Percentiles rank a stretch among this genome's conserved stretches.
Conservation (phyloP, 2,888 invertebrate species). For the Caenorhabditis imperialis region DNA sequence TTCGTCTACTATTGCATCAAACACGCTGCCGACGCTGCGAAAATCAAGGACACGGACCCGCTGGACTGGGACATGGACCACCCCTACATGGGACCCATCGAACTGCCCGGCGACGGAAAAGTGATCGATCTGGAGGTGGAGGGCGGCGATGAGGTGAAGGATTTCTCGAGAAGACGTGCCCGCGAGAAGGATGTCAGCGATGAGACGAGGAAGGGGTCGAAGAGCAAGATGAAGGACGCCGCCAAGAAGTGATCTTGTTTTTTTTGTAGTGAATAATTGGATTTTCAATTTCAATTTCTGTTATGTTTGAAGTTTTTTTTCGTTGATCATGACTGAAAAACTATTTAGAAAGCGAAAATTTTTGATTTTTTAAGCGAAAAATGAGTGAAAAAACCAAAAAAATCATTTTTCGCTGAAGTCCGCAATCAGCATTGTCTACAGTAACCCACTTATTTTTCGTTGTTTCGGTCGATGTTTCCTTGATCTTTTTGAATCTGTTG, state of each 20-base stretch:
- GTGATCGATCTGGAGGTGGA: constrained; percentile 53
- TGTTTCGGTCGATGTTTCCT: too few relatives aligned
- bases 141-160: constrained; percentile 26
- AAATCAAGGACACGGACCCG: constrained; percentile 61
- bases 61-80: constrained; percentile 66
- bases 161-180: constrained; percentile 37
- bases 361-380: too few relatives aligned
- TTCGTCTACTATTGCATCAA: constrained; percentile 64
- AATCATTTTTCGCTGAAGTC: too few relatives aligned
- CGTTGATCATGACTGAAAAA: too few relatives aligned
- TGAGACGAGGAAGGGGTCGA: constrained; percentile 24
- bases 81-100: constrained; percentile 60
- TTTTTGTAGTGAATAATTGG: too few relatives aligned
- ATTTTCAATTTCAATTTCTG: too few relatives aligned
- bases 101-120: constrained; percentile 60
- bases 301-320: too few relatives aligned
- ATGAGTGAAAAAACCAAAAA: too few relatives aligned
- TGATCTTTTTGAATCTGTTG: too few relatives aligned
- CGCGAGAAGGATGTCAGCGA: constrained; percentile 33
- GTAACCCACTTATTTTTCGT: too few relatives aligned
- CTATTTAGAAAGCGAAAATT: too few relatives aligned
- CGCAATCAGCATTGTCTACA: too few relatives aligned
- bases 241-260: constrained; percentile 28
- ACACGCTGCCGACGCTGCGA: constrained; percentile 62
- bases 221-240: constrained; percentile 19